A percentile compares a stretch with the other conserved stretches of the same genome.
Conservation (phyloP, 2,113 vertebrate genomes). For the Galbula dea region DNA sequence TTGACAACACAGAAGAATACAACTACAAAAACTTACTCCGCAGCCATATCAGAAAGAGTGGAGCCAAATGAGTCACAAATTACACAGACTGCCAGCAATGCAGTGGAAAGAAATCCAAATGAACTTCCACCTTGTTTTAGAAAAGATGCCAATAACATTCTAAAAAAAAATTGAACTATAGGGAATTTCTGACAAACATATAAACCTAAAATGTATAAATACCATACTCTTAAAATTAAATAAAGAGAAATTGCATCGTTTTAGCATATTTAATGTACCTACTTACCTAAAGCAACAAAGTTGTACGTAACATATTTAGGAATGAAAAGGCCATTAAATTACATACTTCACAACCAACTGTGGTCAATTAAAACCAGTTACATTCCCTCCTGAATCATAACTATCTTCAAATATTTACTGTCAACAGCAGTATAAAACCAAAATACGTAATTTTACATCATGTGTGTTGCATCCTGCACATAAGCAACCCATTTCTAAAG, state of each 20-base stretch:
- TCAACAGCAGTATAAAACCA: neutral
- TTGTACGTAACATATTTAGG: neutral
- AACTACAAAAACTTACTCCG: slow-evolving; percentile 22
- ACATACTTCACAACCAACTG: neutral
- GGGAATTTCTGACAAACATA: neutral
- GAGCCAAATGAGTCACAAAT: slow-evolving; percentile 43
- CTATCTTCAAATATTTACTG: neutral
- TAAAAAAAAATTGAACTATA: neutral
- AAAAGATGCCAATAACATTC: neutral
- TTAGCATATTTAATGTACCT: neutral
- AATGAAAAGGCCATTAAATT: neutral
- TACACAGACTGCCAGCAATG: neutral
- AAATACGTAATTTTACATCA: neutral
- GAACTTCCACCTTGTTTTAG: slow-evolving; percentile 2
- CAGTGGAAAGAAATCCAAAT: slow-evolving; percentile 40
- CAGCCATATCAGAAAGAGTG: slow-evolving; percentile 12
- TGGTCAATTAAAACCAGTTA: neutral
- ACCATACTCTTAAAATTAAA: neutral
- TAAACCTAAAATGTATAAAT: neutral
- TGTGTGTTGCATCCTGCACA: neutral
- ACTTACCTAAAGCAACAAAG: neutral
- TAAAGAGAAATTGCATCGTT: neutral
- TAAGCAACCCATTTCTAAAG: neutral
- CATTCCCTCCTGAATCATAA: neutral
- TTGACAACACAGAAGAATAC: neutral